phyloP scores from a whole-genome alignment of 2,888 invertebrate genomes.

The Thera britannica region DNA sequence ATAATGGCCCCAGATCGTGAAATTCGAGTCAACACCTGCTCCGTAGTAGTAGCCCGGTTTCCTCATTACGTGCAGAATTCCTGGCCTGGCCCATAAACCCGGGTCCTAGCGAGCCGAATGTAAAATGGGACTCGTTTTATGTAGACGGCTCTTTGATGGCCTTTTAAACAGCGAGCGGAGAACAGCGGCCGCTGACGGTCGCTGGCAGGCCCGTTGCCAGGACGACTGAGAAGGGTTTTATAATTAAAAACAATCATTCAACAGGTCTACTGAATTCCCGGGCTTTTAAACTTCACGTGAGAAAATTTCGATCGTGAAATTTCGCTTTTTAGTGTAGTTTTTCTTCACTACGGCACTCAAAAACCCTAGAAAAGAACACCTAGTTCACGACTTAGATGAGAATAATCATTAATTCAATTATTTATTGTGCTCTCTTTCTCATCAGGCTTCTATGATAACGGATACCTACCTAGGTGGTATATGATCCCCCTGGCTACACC shows the following conservation, averaged over 20 bases:
- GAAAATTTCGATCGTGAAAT: background rate
- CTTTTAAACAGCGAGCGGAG: constrained; percentile 56
- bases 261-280: background rate
- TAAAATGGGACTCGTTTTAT: constrained; percentile 73
- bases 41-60: constrained; percentile 45
- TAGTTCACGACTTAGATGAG: background rate
- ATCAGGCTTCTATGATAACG: background rate
- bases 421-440: background rate
- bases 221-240: background rate
- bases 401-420: background rate
- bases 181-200: constrained; percentile 32
- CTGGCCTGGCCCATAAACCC: constrained; percentile 67
- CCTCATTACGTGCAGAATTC: constrained; percentile 74
- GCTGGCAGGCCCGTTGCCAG: constrained; percentile 18
- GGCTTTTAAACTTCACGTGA: background rate
- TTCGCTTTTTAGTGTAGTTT: background rate
- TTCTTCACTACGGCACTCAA: background rate
- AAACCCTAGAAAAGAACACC: background rate
- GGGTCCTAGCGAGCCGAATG: constrained; percentile 66
- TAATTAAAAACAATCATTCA: background rate
- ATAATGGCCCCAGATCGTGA: background rate
- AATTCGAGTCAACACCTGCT: constrained; percentile 15
- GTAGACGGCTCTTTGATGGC: constrained; percentile 71
- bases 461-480: background rate
- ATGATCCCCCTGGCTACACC: constrained; percentile 3